phyloP scores from a whole-genome alignment of 2,113 vertebrate species.

The Rhabdornis inornatus region DNA sequence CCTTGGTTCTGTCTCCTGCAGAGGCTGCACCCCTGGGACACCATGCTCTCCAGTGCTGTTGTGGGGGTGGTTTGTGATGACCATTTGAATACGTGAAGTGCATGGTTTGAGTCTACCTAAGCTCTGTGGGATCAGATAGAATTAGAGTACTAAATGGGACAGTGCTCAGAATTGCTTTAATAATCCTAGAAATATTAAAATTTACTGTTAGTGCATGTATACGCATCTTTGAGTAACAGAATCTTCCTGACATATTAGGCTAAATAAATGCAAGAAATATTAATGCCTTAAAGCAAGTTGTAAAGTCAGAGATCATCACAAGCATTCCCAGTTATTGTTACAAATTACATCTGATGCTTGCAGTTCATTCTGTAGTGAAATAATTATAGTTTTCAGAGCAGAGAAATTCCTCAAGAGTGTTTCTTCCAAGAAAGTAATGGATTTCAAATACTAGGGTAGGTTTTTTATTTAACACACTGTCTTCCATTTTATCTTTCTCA shows the following conservation, averaged over 20 bases:
- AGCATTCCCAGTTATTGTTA: background rate
- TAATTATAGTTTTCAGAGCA: background rate
- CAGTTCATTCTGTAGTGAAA: background rate
- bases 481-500: background rate
- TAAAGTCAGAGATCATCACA: background rate
- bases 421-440: background rate
- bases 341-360: background rate
- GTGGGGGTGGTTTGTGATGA: background rate
- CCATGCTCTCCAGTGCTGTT: rapidly evolving
- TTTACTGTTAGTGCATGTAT: background rate
- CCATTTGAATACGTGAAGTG: background rate
- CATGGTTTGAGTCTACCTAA: background rate
- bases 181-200: background rate
- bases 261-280: background rate
- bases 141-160: background rate
- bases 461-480: background rate
- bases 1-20: background rate
- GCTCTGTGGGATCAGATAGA: background rate
- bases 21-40: background rate
- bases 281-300: background rate
- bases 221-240: background rate
- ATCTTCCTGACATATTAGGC: background rate
- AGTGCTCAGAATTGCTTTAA: background rate
- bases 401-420: background rate
- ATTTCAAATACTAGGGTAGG: background rate